These are phyloP conservation scores for Harmothoe impar DNA, from an alignment of 2,888 invertebrate species.

Conservation along the genomic window DNA sequence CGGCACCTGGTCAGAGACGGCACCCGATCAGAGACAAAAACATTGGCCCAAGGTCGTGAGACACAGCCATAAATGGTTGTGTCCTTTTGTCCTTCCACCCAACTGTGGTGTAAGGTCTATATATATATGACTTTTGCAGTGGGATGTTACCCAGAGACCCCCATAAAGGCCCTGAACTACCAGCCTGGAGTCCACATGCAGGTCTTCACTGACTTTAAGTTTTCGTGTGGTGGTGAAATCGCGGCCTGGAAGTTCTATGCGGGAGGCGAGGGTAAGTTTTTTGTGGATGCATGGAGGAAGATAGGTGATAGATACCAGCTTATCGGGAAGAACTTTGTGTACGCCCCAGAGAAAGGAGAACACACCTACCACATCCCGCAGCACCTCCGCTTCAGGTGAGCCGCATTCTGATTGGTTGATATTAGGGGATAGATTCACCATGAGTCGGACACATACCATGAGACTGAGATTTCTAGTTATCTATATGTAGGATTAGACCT, in stretches of 20 bases:
- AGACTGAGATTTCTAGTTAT: too few species aligned
- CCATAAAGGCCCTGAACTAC: not conserved
- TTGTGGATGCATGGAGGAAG: not conserved
- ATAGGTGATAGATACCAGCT: not conserved
- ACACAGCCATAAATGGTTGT: too few species aligned
- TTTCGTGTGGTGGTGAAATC: conserved; percentile 15
- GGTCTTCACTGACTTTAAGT: not conserved
- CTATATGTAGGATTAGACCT: too few species aligned
- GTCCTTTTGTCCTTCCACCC: too few species aligned
- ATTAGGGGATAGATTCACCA: too few species aligned
- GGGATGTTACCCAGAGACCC: not conserved
- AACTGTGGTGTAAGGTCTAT: too few species aligned
- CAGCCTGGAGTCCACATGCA: not conserved
- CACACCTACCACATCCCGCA: not conserved
- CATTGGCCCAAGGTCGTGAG: too few species aligned
- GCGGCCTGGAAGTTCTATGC: conserved; percentile 51
- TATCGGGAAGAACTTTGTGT: not conserved
- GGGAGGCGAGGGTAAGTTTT: not conserved
- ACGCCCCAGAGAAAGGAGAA: not conserved
- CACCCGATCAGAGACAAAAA: too few species aligned
- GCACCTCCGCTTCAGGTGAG: conserved; percentile 24
- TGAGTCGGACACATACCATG: too few species aligned
- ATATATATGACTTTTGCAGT: too few species aligned
- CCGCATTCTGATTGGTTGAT: too few species aligned
- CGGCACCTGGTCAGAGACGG: too few species aligned